Evolutionary conservation across 2,797 vertebrate genomes (phyloP).

Genomic region (Sibirionetta formosa): DNA sequence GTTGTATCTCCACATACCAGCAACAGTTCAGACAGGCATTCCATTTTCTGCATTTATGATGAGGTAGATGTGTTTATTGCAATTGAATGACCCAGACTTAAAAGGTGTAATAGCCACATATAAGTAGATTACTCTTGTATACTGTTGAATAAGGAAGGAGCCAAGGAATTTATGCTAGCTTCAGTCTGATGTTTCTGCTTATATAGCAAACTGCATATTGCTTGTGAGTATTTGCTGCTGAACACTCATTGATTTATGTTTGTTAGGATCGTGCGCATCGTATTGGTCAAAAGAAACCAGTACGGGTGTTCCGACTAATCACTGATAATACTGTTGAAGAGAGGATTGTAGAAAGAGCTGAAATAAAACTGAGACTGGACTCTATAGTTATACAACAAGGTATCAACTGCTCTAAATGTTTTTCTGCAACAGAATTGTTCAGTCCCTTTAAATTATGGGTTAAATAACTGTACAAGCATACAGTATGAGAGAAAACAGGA

Average conservation of each 20-base stretch:
- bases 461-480: slow-evolving; percentile 1
- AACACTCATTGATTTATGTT: slow-evolving; percentile 65
- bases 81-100: background rate
- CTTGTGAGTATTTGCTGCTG: slow-evolving; percentile 55
- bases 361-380: slow-evolving; percentile 88
- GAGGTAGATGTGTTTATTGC: background rate
- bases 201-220: slow-evolving; percentile 36
- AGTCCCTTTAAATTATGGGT: slow-evolving; percentile 2
- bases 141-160: background rate
- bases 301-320: slow-evolving; percentile 88
- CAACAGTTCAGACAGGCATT: background rate
- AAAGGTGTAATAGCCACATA: background rate
- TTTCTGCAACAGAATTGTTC: slow-evolving; percentile 53
- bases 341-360: slow-evolving; percentile 89
- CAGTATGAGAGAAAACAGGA: slow-evolving; percentile 19
- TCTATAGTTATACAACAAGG: slow-evolving; percentile 91
- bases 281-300: slow-evolving; percentile 88
- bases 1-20: background rate
- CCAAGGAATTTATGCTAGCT: background rate
- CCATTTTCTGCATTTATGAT: accelerated
- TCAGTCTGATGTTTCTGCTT: slow-evolving; percentile 42
- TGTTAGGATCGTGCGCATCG: slow-evolving; percentile 88
- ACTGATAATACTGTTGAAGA: slow-evolving; percentile 90
- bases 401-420: slow-evolving; percentile 72
- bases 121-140: background rate